phyloP scores from a whole-genome alignment of 2,888 invertebrate genomes.

The Thalpophila matura region DNA sequence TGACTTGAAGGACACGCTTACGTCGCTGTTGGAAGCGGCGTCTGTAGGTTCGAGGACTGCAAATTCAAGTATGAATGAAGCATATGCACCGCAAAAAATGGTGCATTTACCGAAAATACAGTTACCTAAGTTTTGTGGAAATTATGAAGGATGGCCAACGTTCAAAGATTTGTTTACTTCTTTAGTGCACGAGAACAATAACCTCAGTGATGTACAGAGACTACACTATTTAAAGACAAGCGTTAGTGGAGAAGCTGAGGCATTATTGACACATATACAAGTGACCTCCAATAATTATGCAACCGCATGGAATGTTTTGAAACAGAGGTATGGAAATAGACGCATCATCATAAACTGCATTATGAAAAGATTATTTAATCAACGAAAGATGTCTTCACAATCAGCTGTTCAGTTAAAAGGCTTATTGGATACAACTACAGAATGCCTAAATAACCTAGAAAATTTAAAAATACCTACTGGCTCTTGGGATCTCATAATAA shows the following conservation, averaged over 20 bases:
- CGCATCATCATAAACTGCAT: conserved; percentile 19
- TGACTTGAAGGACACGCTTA: neutral
- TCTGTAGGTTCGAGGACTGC: too few species aligned
- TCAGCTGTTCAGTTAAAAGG: conserved; percentile 12
- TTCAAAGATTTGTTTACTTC: conserved; percentile 28
- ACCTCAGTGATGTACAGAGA: conserved; percentile 13
- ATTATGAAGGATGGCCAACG: conserved; percentile 37
- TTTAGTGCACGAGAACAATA: conserved; percentile 23
- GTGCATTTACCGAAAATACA: too few species aligned
- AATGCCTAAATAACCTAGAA: conserved; percentile 6
- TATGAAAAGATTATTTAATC: neutral
- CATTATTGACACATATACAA: conserved; percentile 28
- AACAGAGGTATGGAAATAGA: conserved; percentile 9
- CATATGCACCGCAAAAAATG: too few species aligned
- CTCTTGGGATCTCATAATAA: conserved; percentile 48
- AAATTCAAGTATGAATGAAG: too few species aligned
- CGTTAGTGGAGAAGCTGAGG: conserved; percentile 24
- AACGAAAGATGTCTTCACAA: too few species aligned
- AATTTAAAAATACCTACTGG: conserved; percentile 15
- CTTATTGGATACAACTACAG: conserved; percentile 31
- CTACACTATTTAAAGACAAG: conserved; percentile 34
- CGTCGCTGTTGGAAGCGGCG: conserved; percentile 18
- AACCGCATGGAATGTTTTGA: conserved; percentile 23
- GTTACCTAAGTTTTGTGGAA: conserved; percentile 23
- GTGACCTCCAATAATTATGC: conserved; percentile 26